Evolutionary conservation across 2,797 vertebrate species (phyloP).

Genomic region (Sparus aurata): DNA sequence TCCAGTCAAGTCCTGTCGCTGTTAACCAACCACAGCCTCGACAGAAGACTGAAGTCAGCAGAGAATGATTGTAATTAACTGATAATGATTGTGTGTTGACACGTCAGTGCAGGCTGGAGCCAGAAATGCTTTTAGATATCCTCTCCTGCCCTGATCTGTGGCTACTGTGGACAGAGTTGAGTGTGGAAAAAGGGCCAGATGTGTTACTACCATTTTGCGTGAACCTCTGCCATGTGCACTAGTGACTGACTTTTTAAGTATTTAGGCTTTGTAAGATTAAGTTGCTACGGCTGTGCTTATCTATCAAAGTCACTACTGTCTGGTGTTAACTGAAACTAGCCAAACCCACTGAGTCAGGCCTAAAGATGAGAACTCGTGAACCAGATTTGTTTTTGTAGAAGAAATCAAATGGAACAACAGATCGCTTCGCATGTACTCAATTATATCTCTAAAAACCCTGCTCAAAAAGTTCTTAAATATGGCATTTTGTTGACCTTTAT

Average conservation of each 20-base stretch:
- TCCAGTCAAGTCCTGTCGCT: constrained; percentile 52
- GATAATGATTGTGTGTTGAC: constrained; percentile 64
- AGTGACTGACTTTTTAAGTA: constrained; percentile 34
- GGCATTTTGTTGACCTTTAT: constrained; percentile 64
- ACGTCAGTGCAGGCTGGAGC: constrained; percentile 45
- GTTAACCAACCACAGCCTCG: constrained; percentile 28
- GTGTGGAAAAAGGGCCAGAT: constrained; percentile 22
- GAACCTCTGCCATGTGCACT: constrained; percentile 36
- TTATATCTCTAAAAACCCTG: constrained; percentile 46
- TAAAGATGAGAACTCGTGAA: constrained; percentile 25
- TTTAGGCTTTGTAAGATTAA: constrained; percentile 32
- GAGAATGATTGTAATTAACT: constrained; percentile 74
- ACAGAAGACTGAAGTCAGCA: constrained; percentile 43
- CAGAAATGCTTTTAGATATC: constrained; percentile 31
- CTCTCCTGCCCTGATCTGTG: constrained; percentile 51
- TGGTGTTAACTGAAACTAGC: constrained; percentile 40
- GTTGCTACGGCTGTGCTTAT: constrained; percentile 78
- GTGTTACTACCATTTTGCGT: constrained; percentile 19
- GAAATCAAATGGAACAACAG: constrained; percentile 27
- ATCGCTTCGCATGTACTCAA: constrained; percentile 31
- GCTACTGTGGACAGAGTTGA: constrained; percentile 56
- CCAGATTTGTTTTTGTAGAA: constrained; percentile 18
- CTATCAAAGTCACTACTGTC: constrained; percentile 38
- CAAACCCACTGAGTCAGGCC: constrained; percentile 43
- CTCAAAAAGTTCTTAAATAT: constrained; percentile 51